Evolutionary conservation across 35 echinoderm and acorn worm species (phyloP), one percentile per base, ranked within the genome.

Genomic region (Ptychodera flava): DNA sequence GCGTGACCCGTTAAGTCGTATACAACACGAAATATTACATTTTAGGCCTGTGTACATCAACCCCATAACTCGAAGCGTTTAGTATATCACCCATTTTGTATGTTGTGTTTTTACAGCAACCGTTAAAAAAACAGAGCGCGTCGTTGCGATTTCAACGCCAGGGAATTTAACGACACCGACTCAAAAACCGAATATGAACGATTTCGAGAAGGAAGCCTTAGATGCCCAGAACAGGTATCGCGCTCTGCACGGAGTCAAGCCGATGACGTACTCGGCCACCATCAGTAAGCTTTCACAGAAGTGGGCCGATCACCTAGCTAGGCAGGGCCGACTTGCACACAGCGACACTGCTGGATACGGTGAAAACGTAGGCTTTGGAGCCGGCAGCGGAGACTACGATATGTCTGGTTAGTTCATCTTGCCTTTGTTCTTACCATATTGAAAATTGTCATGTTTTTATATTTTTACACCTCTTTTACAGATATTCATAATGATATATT

Each of bases 321-420:
- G 87, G 33, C 92, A 99, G 27, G 89, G 91, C 27, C 37, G 88
- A 38, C 94, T 99, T 78, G 88, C 92, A 35, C 94, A 99, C 84
- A 94, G 95, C 76, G 77, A 36, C 29, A 35, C 88, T 6, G 76
- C 82, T 16, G 96, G 94, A 33, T 90, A 92, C 1, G 96, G 96
- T 12, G 96, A 99, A 89, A 99, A 99, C 79, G 94, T 99, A 52
- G 96, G 92, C 29, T 94, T 94, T 92, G 92, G 94, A 82, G 92
- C 91, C 83, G 90, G 85, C 78, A 94, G 93, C 79, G 90, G 92
- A 77, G 90, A 87, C 34, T 94, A 92, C 6, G 93, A 88, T 14
- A 94, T 98, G 84, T 92, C 95, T 88, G 95, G 95, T 98, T 86
- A 78, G 77, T 29, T 0, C 16, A 78, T 32, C 30, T 15, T 82